A percentile compares a stretch with the other conserved stretches of the same genome.
These are phyloP conservation scores for Anthophora plumipes DNA, from an alignment of 2,888 invertebrate species.

Conservation along the genomic window DNA sequence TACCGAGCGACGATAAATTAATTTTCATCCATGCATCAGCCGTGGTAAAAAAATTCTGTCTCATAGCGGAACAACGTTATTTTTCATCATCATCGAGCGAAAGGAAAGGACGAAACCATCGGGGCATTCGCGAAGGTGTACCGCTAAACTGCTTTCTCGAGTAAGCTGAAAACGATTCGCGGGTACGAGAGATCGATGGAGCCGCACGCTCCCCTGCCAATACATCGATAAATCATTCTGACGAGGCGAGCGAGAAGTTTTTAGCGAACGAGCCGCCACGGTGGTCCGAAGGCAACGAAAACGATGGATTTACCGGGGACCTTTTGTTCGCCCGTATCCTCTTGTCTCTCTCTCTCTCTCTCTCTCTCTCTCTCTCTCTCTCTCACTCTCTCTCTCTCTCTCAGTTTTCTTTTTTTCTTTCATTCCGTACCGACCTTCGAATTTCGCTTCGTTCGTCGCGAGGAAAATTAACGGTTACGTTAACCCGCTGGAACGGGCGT, in stretches of 20 bases:
- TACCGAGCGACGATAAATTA: neutral
- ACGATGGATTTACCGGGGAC: slow-evolving; percentile 41
- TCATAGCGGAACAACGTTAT: slow-evolving; percentile 16
- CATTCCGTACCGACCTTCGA: neutral
- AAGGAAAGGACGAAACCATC: slow-evolving; percentile 14
- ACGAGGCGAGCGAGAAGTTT: slow-evolving; percentile 63
- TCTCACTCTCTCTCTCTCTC: neutral
- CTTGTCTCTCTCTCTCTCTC: neutral
- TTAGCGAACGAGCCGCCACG: slow-evolving; percentile 56
- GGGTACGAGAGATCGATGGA: slow-evolving; percentile 58
- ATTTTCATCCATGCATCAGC: neutral
- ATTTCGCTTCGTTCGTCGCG: slow-evolving; percentile 28
- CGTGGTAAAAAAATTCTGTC: slow-evolving; percentile 51
- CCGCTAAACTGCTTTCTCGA: slow-evolving; percentile 44
- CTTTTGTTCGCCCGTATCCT: slow-evolving; percentile 21
- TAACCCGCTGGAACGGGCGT: slow-evolving; percentile 11
- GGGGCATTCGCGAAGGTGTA: slow-evolving; percentile 15
- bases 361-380: neutral
- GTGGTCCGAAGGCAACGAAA: slow-evolving; percentile 57
- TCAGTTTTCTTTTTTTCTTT: neutral
- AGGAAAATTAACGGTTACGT: slow-evolving; percentile 29
- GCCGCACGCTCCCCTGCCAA: slow-evolving; percentile 56
- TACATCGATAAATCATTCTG: slow-evolving; percentile 70
- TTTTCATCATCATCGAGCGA: slow-evolving; percentile 17
- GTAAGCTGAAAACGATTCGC: slow-evolving; percentile 59